Percentiles rank a stretch among this genome's conserved stretches.
These are phyloP conservation scores for Empidonax traillii DNA, from an alignment of 2,113 vertebrate genomes.

Conservation along the genomic window DNA sequence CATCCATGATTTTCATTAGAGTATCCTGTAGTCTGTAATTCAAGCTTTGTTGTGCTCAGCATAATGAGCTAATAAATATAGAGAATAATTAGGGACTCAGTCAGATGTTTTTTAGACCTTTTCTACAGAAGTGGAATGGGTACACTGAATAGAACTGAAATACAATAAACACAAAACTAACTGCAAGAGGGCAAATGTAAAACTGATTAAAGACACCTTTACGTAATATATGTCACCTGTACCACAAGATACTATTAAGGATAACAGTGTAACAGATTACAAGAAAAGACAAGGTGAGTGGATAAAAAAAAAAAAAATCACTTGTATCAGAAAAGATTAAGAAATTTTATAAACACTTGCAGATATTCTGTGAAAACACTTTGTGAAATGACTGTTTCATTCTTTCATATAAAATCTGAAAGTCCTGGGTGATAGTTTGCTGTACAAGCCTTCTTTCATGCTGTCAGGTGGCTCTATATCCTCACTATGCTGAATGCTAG, in stretches of 20 bases:
- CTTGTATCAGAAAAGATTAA: neutral
- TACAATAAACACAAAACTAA: neutral
- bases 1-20: neutral
- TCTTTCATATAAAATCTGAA: neutral
- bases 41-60: neutral
- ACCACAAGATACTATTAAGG: neutral
- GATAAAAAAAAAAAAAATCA: neutral
- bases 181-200: neutral
- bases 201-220: neutral
- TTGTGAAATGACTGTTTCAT: neutral
- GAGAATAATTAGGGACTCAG: neutral
- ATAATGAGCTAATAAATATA: neutral
- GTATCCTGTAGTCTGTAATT: neutral
- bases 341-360: neutral
- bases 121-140: neutral
- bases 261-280: neutral
- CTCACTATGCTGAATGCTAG: neutral
- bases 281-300: neutral
- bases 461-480: neutral
- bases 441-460: accelerated
- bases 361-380: neutral
- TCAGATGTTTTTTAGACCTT: neutral
- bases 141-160: neutral
- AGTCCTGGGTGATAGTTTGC: neutral
- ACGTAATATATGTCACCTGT: neutral